Base-by-base conservation (phyloP, 2,888 invertebrate genomes). In the Lissocephala sabroskyi region DNA sequence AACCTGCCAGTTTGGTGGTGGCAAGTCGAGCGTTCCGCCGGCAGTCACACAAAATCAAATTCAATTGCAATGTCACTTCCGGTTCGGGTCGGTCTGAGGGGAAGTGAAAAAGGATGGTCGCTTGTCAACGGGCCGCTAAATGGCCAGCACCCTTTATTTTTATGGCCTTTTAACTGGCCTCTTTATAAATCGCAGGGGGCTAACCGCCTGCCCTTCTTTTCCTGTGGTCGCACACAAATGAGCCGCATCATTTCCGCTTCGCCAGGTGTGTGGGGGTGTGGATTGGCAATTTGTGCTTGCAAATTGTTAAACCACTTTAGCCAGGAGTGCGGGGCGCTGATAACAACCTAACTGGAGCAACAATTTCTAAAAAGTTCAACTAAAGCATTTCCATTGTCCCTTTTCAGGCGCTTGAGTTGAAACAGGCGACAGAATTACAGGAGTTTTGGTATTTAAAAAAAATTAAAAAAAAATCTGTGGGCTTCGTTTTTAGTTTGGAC, bases 1-100 rank as follows among this genome's bases (percentile, higher is more conserved):
- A 23, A 30, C 6, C 30, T n/a, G n/a, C n/a, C n/a, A n/a, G n/a
- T n/a, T n/a, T n/a, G n/a, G n/a, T n/a, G n/a, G n/a, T n/a, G n/a
- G n/a, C n/a, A n/a, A n/a, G n/a, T n/a, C n/a, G n/a, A n/a, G n/a
- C n/a, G n/a, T n/a, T n/a, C n/a, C n/a, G n/a, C 30, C 30, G 19
- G 9, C 37, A 37, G 48, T 63, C 42, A 45, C 65, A 54, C 76
- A 62, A 37, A 37, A 37, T 37, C 37, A 19, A 37, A 73, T 68
- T 67, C 73, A 73, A 65, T 67, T 68, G 76, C 76, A 52, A 51
- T 51, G 65, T 68, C 62, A 62, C 62, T 57, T 68, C 68, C 76
- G 76, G 43, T 59, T 51, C 19, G n/a, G 42, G 41, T 40, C 43
- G 6, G 11, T 5, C 5, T 2, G 11, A 9, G n/a, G n/a, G n/a